Conservation (phyloP, 2,113 vertebrate genomes). For the Pardalotus punctatus region DNA sequence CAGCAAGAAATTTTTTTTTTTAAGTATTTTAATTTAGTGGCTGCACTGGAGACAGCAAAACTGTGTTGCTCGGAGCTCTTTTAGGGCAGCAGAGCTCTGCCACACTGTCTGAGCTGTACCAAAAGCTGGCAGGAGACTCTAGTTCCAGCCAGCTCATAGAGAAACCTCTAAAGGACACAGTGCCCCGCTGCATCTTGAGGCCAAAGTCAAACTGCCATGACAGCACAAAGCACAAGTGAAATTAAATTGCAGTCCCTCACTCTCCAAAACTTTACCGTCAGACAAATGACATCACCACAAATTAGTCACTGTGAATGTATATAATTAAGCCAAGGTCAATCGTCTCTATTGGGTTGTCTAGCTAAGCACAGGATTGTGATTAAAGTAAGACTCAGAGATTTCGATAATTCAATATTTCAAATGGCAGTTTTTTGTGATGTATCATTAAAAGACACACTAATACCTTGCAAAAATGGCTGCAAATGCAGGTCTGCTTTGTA, state of each 20-base stretch:
- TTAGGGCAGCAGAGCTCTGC: background rate
- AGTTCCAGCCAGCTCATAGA: background rate
- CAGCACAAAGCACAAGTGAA: background rate
- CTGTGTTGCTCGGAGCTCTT: background rate
- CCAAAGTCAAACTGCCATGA: background rate
- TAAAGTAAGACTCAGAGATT: background rate
- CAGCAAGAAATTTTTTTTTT: background rate
- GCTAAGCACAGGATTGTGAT: background rate
- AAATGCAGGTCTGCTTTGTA: background rate
- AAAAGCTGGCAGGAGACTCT: background rate
- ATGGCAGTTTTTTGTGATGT: background rate
- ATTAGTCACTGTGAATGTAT: background rate
- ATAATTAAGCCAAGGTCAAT: conserved; percentile 10
- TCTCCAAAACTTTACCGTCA: background rate
- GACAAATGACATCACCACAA: conserved; percentile 4
- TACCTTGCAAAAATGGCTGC: background rate
- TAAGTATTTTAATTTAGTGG: background rate
- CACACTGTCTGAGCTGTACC: background rate
- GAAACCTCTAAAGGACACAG: background rate
- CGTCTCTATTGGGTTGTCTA: background rate
- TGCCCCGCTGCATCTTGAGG: background rate
- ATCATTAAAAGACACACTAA: background rate
- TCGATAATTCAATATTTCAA: background rate
- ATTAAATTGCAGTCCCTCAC: background rate
- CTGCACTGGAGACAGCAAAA: background rate